Base-by-base conservation (phyloP, 2,113 vertebrate species). In the Cyprinodon variegatus region DNA sequence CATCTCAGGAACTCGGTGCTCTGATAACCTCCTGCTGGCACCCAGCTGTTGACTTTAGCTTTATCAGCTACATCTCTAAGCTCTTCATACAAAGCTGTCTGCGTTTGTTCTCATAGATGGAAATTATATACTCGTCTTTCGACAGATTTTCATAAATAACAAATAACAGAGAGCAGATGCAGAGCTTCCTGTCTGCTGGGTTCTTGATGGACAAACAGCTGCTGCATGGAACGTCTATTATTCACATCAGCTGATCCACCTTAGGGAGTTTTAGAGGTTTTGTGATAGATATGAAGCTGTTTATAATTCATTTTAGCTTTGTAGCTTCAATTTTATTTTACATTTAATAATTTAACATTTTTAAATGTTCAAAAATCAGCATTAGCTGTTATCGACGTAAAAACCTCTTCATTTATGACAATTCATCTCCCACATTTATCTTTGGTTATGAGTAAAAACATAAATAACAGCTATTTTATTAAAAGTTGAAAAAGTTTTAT, bases 1-100 rank as follows among this genome's bases (percentile, higher is more conserved):
- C 75, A 71, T 75, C 75, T 1, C 1, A 64, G 40, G 64, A 39
- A 63, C 41, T 76, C 61, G 37, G 38, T n/a, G 64, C 64, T 75
- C 76, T 79, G 86, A 88, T 88, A 89, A 90, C 87, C 88, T 84
- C 81, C 74, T 70, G 83, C 81, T 86, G 88, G 86, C 78, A 70
- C 67, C 82, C 13, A 13, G 53, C 77, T 86, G 87, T 92, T 89
- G 78, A 86, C 86, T 86, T 88, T 76, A 85, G 79, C 66, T 72
- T 84, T 66, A 88, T 62, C 72, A 15, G 77, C 86, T 68, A 37
- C 77, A 72, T 77, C 62, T 37, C 73, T 7, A 2, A 41, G 48
- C 72, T 74, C 64, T 61, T 59, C 61, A 40, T 67, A 79, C 68
- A 85, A 76, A 81, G 68, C 29, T 1, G 17, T 61, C 68, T 3